Conservation (phyloP, 1,140 invertebrate genomes). For the Phenacoccus solenopsis region DNA sequence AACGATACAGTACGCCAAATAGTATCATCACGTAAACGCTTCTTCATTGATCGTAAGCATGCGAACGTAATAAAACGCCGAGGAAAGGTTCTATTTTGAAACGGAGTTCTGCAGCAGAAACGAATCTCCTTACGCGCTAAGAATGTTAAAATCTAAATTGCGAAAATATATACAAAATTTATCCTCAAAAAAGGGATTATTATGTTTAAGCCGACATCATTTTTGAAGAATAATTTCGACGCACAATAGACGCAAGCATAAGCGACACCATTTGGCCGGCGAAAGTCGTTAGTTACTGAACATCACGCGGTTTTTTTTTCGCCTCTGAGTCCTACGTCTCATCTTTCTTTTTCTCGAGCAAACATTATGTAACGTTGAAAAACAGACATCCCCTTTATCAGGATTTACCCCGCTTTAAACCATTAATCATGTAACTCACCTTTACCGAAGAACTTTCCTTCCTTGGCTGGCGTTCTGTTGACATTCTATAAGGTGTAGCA, state of each 20-base stretch:
- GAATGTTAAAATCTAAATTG: background rate
- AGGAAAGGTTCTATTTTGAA: no score
- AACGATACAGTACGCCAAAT: no score
- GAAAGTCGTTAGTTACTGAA: background rate
- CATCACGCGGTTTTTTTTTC: background rate
- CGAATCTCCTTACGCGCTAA: no score
- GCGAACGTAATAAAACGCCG: background rate
- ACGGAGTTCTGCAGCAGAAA: no score
- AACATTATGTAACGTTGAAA: constrained; percentile 3
- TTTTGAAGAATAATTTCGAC: background rate
- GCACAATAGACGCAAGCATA: background rate
- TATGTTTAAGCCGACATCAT: background rate
- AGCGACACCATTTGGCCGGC: background rate
- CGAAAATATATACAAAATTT: background rate
- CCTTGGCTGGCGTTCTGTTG: background rate
- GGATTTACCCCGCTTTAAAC: background rate
- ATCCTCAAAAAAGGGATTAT: background rate
- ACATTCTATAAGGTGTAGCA: background rate
- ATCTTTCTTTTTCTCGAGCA: background rate
- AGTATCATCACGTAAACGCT: background rate
- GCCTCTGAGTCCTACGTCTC: background rate
- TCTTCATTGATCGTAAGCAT: background rate
- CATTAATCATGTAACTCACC: background rate
- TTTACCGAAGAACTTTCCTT: background rate
- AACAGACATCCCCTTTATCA: constrained; percentile 1